phyloP scores from a whole-genome alignment of 2,888 invertebrate genomes.

The Thereva unica region DNA sequence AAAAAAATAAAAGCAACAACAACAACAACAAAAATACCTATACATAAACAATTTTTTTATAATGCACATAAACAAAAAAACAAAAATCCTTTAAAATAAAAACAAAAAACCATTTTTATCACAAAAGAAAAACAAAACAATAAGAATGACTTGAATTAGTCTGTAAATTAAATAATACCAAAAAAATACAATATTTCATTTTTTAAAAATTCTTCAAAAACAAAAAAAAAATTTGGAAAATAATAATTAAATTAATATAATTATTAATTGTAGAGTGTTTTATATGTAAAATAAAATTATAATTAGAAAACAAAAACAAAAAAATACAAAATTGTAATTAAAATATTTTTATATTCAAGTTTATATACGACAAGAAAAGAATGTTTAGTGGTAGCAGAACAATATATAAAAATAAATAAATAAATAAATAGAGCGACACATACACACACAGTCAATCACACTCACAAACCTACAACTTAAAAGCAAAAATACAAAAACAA shows the following conservation, averaged over 20 bases:
- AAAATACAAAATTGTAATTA: not conserved
- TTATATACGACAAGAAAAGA: constrained; percentile 25
- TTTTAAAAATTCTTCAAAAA: not conserved
- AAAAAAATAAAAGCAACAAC: too few species aligned
- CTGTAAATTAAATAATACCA: too few species aligned
- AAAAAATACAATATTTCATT: not conserved
- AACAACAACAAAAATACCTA: too few species aligned
- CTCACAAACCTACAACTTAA: not conserved
- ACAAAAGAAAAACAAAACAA: too few species aligned
- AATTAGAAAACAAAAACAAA: not conserved
- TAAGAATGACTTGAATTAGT: too few species aligned
- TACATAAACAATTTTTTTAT: too few species aligned
- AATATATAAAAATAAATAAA: not conserved
- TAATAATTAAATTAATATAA: constrained; percentile 14
- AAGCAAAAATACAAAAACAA: not conserved
- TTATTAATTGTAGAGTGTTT: constrained; percentile 18
- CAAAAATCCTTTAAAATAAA: too few species aligned
- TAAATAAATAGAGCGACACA: constrained; percentile 15
- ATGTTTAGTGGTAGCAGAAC: not conserved
- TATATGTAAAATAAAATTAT: constrained; percentile 27
- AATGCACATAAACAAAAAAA: too few species aligned
- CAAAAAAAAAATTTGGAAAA: not conserved
- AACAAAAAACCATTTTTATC: too few species aligned
- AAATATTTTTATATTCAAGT: constrained; percentile 32
- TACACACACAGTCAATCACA: constrained; percentile 7